phyloP scores from a whole-genome alignment of 37 sponge, comb jelly and placozoan species.

The Cladorhizidae sp. region DNA sequence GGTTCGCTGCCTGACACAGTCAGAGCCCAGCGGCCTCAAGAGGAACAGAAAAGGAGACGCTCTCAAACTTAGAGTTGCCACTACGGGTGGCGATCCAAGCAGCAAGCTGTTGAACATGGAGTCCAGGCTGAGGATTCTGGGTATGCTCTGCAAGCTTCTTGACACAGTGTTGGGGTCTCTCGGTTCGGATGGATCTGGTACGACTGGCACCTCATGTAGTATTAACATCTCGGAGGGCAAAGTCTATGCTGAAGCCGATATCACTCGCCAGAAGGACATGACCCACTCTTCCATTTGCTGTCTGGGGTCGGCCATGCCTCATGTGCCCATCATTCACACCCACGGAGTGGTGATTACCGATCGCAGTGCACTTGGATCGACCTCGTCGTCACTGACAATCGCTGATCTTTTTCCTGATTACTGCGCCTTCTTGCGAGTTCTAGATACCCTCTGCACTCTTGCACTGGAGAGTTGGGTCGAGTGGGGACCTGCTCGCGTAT shows the following conservation, averaged over 20 bases:
- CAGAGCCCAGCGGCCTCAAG: neutral
- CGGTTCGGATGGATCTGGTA: too few relatives aligned
- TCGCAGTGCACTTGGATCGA: too few relatives aligned
- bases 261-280: neutral
- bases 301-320: neutral
- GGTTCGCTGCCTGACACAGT: neutral
- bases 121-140: slow-evolving; percentile 12
- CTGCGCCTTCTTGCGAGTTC: neutral
- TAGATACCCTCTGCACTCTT: neutral
- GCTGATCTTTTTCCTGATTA: neutral
- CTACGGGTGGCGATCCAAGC: neutral
- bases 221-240: neutral
- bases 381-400: too few relatives aligned
- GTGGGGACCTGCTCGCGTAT: neutral
- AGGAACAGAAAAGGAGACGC: neutral
- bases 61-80: neutral
- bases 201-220: neutral
- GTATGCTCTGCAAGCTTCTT: slow-evolving; percentile 6
- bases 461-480: slow-evolving; percentile 47
- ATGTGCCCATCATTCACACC: neutral
- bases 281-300: neutral
- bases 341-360: neutral
- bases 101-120: slow-evolving; percentile 12
- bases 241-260: neutral
- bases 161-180: neutral